Evolutionary conservation across 1,140 invertebrate species (phyloP).

Genomic region (Thrips palmi): DNA sequence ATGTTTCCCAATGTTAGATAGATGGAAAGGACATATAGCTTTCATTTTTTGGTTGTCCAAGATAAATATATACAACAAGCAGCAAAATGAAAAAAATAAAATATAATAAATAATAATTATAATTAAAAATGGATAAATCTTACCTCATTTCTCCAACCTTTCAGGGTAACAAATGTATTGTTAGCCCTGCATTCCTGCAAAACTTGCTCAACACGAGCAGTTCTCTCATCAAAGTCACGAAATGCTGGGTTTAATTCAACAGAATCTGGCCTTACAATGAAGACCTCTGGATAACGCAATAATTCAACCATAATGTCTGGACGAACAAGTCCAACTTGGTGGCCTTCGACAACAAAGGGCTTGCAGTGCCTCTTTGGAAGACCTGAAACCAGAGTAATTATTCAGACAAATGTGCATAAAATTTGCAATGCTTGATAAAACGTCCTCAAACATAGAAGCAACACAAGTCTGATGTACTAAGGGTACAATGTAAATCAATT

Average conservation of each 20-base stretch:
- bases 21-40: background rate
- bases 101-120: slow-evolving; percentile 1
- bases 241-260: slow-evolving; percentile 71
- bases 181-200: slow-evolving; percentile 48
- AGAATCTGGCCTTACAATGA: slow-evolving; percentile 30
- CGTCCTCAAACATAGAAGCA: background rate
- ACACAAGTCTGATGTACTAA: background rate
- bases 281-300: slow-evolving; percentile 61
- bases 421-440: no score
- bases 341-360: slow-evolving; percentile 70
- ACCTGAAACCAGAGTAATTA: slow-evolving; percentile 29
- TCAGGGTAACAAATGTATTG: slow-evolving; percentile 45
- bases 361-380: slow-evolving; percentile 53
- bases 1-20: slow-evolving; percentile 6
- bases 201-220: slow-evolving; percentile 56
- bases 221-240: slow-evolving; percentile 61
- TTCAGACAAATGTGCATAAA: background rate
- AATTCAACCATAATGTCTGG: slow-evolving; percentile 63
- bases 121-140: slow-evolving; percentile 6
- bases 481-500: background rate
- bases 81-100: background rate
- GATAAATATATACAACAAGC: background rate
- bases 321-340: slow-evolving; percentile 71
- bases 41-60: background rate
- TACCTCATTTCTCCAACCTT: slow-evolving; percentile 83